A percentile compares a stretch with the other conserved stretches of the same genome.
phyloP scores from a whole-genome alignment of 2,888 invertebrate genomes.

The Rhaphigaster nebulosa region DNA sequence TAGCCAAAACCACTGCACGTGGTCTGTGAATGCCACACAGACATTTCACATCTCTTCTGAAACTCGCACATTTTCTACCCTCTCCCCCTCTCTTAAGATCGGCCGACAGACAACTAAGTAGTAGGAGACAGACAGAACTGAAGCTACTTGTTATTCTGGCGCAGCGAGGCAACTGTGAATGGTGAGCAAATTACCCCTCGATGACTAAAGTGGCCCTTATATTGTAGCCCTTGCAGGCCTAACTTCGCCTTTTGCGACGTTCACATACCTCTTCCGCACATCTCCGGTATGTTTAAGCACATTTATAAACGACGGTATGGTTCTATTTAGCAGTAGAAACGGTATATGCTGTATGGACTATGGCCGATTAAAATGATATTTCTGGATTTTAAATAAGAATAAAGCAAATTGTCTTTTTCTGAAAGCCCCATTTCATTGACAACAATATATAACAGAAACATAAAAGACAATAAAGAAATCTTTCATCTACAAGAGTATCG shows the following conservation, averaged over 20 bases:
- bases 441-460: too few relatives aligned
- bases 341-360: background rate
- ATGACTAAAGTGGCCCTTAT: slow-evolving; percentile 45
- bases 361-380: background rate
- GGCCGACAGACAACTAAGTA: background rate
- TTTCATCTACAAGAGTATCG: too few relatives aligned
- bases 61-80: background rate
- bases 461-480: too few relatives aligned
- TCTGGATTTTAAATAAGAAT: background rate
- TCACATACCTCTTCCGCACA: slow-evolving; percentile 16
- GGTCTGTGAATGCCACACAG: background rate
- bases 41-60: background rate
- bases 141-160: slow-evolving; percentile 46
- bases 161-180: slow-evolving; percentile 15
- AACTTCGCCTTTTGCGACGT: slow-evolving; percentile 14
- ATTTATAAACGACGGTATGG: background rate
- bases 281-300: background rate
- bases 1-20: background rate
- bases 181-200: slow-evolving; percentile 43
- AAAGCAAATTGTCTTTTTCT: too few relatives aligned
- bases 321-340: background rate
- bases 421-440: too few relatives aligned
- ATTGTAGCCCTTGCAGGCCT: slow-evolving; percentile 9
- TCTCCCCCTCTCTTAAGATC: background rate
- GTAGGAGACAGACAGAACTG: background rate